phyloP scores from a whole-genome alignment of 1,140 invertebrate genomes.

The Eufriesea mexicana region DNA sequence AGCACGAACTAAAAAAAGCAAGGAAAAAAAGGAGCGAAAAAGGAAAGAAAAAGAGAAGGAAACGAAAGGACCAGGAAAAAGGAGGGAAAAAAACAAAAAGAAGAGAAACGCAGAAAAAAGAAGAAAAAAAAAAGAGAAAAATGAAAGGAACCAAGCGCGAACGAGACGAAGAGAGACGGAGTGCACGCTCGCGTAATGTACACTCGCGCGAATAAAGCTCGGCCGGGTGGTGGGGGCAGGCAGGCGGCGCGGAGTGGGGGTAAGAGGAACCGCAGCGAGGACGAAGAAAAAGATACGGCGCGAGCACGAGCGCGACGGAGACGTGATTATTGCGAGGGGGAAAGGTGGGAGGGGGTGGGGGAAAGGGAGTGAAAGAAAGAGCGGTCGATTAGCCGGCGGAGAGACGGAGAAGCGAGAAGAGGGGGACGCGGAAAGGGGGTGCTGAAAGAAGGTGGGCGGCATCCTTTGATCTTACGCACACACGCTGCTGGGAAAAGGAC shows the following conservation, averaged over 20 bases:
- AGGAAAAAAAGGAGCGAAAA: background rate
- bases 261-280: conserved; percentile 9
- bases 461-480: conserved; percentile 68
- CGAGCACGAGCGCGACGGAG: conserved; percentile 30
- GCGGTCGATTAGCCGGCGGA: conserved; percentile 40
- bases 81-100: background rate
- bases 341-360: conserved; percentile 5
- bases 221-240: background rate
- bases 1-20: background rate
- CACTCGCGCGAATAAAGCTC: conserved; percentile 59
- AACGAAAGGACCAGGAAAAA: background rate
- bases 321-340: conserved; percentile 9
- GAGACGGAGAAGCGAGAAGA: conserved; percentile 15
- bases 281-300: background rate
- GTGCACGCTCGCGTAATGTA: conserved; percentile 60
- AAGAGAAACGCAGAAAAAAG: background rate
- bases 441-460: conserved; percentile 61
- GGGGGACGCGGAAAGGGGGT: background rate
- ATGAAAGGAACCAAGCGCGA: too few relatives aligned
- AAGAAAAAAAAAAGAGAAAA: background rate
- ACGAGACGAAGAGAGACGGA: background rate
- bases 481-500: conserved; percentile 62
- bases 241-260: background rate
- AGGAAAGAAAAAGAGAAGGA: too few relatives aligned
- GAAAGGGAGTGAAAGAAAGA: conserved; percentile 11